Evolutionary conservation across 2,797 vertebrate genomes (phyloP).

Genomic region (Scyliorhinus canicula): DNA sequence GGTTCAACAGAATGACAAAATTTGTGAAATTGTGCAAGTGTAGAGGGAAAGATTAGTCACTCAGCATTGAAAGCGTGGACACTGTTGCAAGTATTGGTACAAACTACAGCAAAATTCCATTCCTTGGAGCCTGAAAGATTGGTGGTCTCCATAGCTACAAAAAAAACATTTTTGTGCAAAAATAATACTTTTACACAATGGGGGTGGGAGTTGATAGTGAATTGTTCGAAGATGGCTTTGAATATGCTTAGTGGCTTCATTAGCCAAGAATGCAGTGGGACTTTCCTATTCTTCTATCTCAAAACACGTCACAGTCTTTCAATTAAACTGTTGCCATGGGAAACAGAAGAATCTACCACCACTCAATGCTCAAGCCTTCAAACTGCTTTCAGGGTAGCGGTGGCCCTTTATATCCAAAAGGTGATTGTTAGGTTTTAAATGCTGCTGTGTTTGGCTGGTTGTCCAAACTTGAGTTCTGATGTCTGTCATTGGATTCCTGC

Average conservation of each 20-base stretch:
- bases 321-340: conserved; percentile 25
- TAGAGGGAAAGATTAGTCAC: background rate
- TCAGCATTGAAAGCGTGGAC: background rate
- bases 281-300: background rate
- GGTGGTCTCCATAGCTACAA: background rate
- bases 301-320: conserved; percentile 24
- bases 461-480: background rate
- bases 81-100: background rate
- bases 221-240: conserved; percentile 11
- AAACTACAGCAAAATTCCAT: background rate
- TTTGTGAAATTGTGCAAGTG: background rate
- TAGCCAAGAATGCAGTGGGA: conserved; percentile 11
- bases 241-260: conserved; percentile 15
- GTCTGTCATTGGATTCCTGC: background rate
- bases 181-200: background rate
- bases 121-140: background rate
- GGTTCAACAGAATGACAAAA: background rate
- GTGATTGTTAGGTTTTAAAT: background rate
- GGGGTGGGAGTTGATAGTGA: background rate
- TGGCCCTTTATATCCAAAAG: background rate
- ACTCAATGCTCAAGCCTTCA: conserved; percentile 13
- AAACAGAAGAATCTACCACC: conserved; percentile 4
- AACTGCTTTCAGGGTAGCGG: background rate
- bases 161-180: background rate
- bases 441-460: background rate